Evolutionary conservation across 37 sponge, comb jelly and placozoan species (phyloP), one percentile per base, ranked within the genome.

Genomic region (Axinella damicornis): DNA sequence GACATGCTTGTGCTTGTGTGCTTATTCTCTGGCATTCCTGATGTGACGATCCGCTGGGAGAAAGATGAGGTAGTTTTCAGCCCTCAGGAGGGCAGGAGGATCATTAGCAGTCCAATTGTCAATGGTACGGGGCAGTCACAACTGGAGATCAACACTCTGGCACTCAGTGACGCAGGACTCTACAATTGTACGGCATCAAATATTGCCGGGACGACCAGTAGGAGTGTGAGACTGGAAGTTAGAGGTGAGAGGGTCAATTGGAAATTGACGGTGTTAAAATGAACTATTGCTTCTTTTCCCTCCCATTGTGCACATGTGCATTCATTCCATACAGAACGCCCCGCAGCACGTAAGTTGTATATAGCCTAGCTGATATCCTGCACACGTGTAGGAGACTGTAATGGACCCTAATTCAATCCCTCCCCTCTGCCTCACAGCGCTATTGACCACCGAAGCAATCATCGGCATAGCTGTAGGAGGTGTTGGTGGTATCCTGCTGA

Each of bases 401-500:
- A n/a, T n/a, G n/a, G n/a, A n/a, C n/a, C 65, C 2, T 37, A 2
- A 33, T 35, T 39, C 79, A 5, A 11, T 32, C 79, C n/a, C 65
- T 28, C 56, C 39, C 17, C 57, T 40, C 69, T 22, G 1, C 4
- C 25, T 28, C 19, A 21, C 53, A 69, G 69, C 81, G 28, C 5
- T 35, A 5, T 41, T 72, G 20, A 1, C 79, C 25, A 25, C 20
- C 58, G 34, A 38, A 41, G 87, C 41, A 24, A 76, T 69, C 20
- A 61, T 77, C 16, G 83, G 58, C 24, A 71, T 83, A 35, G 83
- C 78, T 0, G 78, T 30, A 9, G 89, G 83, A 0, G 77, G 63
- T 2, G 63, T 24, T 55, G 75, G 75, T 2, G 27, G 46, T 5
- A 33, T 84, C 2, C 17, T 89, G 2, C 39, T 89, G 40, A 53